Conservation (phyloP, 2,888 invertebrate genomes). For the Actias luna region DNA sequence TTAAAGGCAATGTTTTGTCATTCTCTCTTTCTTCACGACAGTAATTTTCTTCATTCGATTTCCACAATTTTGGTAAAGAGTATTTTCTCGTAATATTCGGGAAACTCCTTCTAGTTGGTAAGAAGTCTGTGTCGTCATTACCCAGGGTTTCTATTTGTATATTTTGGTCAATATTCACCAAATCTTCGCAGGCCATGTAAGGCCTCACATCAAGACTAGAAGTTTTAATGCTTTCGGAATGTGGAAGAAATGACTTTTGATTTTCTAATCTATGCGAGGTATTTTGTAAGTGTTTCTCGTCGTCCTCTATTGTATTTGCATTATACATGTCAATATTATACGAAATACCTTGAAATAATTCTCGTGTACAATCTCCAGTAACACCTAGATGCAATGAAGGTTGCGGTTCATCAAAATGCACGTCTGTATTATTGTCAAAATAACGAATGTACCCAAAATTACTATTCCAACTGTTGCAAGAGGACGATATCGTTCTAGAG, state of each 20-base stretch:
- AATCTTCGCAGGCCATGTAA: constrained; percentile 86
- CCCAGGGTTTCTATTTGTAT: constrained; percentile 73
- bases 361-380: constrained; percentile 67
- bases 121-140: constrained; percentile 56
- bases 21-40: constrained; percentile 43
- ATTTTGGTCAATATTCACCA: constrained; percentile 84
- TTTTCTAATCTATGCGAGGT: constrained; percentile 37
- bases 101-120: constrained; percentile 84
- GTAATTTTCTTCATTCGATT: constrained; percentile 68
- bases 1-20: constrained; percentile 41
- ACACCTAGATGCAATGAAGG: constrained; percentile 25
- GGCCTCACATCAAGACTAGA: constrained; percentile 80
- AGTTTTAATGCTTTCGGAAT: constrained; percentile 83
- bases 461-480: constrained; percentile 80
- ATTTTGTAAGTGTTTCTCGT: constrained; percentile 36
- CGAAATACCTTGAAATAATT: constrained; percentile 54
- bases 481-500: constrained; percentile 68
- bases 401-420: constrained; percentile 55
- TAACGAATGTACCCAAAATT: constrained; percentile 86
- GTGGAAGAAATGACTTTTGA: constrained; percentile 62
- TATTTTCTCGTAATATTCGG: constrained; percentile 82
- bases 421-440: constrained; percentile 78
- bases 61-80: constrained; percentile 63
- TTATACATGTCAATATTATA: constrained; percentile 32
- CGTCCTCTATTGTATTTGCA: constrained; percentile 33